A percentile compares a stretch with the other conserved stretches of the same genome.
phyloP scores from a whole-genome alignment of 2,888 invertebrate species.

The Leptinotarsa rubiginosa region DNA sequence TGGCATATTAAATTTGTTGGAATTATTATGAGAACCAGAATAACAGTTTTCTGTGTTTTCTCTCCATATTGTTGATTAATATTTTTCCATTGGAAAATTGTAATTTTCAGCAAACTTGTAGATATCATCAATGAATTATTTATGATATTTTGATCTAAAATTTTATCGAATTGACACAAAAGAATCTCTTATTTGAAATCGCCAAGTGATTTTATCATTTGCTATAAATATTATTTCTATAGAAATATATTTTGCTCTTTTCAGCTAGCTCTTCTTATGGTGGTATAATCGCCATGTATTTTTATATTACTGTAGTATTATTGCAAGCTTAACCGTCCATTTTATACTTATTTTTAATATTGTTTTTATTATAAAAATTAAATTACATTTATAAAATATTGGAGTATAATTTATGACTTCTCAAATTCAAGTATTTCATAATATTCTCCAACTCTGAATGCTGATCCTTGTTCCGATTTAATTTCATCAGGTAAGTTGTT shows the following conservation, averaged over 20 bases:
- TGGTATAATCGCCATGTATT: conserved; percentile 18
- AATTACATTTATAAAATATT: conserved; percentile 1
- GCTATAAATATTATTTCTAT: neutral
- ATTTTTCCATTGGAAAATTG: too few relatives aligned
- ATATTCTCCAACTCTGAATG: conserved; percentile 56
- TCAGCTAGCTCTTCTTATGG: conserved; percentile 8
- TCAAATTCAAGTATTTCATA: conserved; percentile 60
- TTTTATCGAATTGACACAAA: too few relatives aligned
- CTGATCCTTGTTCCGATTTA: conserved; percentile 57
- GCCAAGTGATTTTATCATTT: neutral
- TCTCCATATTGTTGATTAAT: too few relatives aligned
- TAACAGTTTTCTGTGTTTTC: too few relatives aligned
- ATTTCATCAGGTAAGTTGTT: conserved; percentile 53
- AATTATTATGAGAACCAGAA: too few relatives aligned
- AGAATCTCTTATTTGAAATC: too few relatives aligned
- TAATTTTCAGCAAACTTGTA: too few relatives aligned
- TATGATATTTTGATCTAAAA: too few relatives aligned
- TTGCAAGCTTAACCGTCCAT: conserved; percentile 42
- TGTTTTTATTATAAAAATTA: conserved; percentile 36
- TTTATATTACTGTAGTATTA: conserved; percentile 27
- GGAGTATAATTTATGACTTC: conserved; percentile 32
- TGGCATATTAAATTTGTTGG: too few relatives aligned
- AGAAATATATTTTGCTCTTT: conserved; percentile 29
- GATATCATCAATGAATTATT: too few relatives aligned
- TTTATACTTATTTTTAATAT: conserved; percentile 41